Evolutionary conservation across 2,888 invertebrate genomes (phyloP).

Genomic region (Tanytarsus gracilentus): DNA sequence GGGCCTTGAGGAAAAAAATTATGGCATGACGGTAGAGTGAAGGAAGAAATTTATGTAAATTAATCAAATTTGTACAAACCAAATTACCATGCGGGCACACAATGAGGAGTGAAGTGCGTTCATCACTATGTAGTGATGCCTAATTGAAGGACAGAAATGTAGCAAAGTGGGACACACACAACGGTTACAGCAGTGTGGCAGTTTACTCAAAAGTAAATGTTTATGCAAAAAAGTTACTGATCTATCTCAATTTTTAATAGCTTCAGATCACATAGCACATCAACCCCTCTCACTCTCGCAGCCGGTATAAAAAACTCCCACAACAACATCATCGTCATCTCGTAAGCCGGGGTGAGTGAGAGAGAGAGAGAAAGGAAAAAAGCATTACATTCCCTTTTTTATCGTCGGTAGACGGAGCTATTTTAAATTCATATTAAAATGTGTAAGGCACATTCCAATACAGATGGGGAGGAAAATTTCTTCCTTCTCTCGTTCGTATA

Average conservation of each 20-base stretch:
- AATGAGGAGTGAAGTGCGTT: background rate
- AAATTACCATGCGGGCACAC: conserved; percentile 5
- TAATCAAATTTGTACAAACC: conserved; percentile 16
- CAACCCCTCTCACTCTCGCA: conserved; percentile 6
- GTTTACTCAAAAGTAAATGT: conserved; percentile 15
- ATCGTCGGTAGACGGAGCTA: conserved; percentile 26
- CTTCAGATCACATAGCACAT: conserved; percentile 26
- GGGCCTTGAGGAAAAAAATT: conserved; percentile 5
- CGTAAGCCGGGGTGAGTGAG: background rate
- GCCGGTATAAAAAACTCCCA: conserved; percentile 5
- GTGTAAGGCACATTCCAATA: conserved; percentile 26
- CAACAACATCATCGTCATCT: too few species aligned
- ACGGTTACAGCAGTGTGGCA: background rate
- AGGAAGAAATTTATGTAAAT: conserved; percentile 19
- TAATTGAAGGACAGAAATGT: background rate
- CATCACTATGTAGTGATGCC: conserved; percentile 4
- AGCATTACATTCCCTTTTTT: conserved; percentile 21
- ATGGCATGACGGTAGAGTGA: background rate
- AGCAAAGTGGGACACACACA: too few species aligned
- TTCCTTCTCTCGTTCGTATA: background rate
- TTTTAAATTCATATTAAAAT: conserved; percentile 28
- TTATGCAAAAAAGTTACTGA: conserved; percentile 28
- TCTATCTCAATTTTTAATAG: conserved; percentile 28
- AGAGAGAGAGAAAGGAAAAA: background rate
- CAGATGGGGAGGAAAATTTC: too few species aligned